Evolutionary conservation across 2,113 vertebrate genomes (phyloP).

Genomic region (Tragelaphus strepsiceros): DNA sequence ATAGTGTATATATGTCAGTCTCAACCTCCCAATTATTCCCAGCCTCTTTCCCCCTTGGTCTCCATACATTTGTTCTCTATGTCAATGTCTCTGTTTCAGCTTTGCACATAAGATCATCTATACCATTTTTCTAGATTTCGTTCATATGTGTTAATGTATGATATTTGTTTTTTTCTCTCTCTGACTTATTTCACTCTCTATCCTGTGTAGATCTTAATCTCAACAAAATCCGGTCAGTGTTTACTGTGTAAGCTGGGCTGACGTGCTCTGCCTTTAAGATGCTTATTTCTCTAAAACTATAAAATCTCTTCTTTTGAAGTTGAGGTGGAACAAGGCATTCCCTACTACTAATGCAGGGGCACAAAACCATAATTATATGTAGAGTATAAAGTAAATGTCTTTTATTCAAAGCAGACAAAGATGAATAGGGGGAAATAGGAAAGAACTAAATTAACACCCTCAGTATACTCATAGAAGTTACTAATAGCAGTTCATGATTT

Average conservation of each 20-base stretch:
- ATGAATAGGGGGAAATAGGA: background rate
- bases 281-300: slow-evolving; percentile 11
- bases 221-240: background rate
- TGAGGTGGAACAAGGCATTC: background rate
- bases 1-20: background rate
- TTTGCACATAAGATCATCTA: background rate
- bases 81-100: background rate
- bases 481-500: slow-evolving; percentile 13
- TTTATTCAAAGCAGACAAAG: background rate
- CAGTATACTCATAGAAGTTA: background rate
- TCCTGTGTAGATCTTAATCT: background rate
- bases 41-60: background rate
- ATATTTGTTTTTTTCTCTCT: background rate
- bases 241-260: background rate
- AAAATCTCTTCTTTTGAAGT: slow-evolving; percentile 32
- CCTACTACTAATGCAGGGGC: background rate
- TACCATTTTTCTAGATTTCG: background rate
- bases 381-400: slow-evolving; percentile 11
- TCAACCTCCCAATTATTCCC: background rate
- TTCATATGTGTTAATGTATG: background rate
- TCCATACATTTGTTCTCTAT: background rate
- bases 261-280: background rate
- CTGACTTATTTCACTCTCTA: background rate
- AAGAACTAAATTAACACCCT: background rate
- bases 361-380: slow-evolving; percentile 19